Percentiles rank a stretch among this genome's conserved stretches.
These are phyloP conservation scores for Lepus townsendii DNA, from an alignment of 2,797 vertebrate genomes.

Conservation along the genomic window DNA sequence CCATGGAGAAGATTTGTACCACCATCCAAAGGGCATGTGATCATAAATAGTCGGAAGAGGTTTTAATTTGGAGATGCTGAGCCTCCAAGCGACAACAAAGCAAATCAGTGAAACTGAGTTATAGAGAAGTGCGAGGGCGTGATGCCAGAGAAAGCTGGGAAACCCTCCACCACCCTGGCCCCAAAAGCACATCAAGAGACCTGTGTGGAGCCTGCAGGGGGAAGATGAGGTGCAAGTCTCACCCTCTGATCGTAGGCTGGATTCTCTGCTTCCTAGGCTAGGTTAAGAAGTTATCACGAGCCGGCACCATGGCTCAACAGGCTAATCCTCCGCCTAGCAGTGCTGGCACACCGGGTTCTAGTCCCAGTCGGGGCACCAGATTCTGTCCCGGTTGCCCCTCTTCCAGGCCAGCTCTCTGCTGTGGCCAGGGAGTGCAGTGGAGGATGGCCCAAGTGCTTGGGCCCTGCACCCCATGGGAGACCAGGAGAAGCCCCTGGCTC, in stretches of 20 bases:
- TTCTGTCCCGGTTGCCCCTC: too few species aligned
- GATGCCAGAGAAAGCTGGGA: not conserved
- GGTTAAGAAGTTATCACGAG: not conserved
- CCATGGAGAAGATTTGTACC: constrained; percentile 57
- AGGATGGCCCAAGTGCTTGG: too few species aligned
- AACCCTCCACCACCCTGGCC: not conserved
- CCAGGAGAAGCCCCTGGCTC: too few species aligned
- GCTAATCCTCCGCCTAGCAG: not conserved
- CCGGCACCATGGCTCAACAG: too few species aligned
- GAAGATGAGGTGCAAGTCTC: not conserved
- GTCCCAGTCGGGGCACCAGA: too few species aligned
- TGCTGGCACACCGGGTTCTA: too few species aligned
- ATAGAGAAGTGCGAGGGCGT: not conserved
- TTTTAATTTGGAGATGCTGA: constrained; percentile 72
- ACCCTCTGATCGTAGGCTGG: not conserved
- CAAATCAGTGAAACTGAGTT: constrained; percentile 66
- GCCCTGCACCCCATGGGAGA: too few species aligned
- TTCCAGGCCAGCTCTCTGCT: too few species aligned
- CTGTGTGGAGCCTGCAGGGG: not conserved
- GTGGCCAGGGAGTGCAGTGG: too few species aligned
- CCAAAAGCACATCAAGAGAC: not conserved
- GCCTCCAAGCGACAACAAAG: constrained; percentile 60
- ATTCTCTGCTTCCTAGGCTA: not conserved
- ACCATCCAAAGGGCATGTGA: constrained; percentile 45
- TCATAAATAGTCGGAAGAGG: constrained; percentile 67